Percentiles rank a stretch among this genome's conserved stretches.
These are phyloP conservation scores for Heterotilapia buettikoferi DNA, from an alignment of 2,113 vertebrate genomes.

Conservation along the genomic window DNA sequence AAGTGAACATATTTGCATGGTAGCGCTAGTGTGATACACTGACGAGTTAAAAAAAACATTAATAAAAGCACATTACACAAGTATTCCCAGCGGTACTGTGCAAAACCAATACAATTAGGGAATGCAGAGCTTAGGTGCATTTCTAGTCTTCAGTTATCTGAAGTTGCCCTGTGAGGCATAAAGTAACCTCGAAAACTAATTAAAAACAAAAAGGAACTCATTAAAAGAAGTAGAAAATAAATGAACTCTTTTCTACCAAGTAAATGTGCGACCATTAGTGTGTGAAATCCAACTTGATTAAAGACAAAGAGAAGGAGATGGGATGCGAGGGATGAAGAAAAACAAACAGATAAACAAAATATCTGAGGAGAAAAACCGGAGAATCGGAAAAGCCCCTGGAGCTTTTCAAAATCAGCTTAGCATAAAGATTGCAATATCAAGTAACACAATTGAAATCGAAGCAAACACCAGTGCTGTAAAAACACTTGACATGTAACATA, in stretches of 20 bases:
- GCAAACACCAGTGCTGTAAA: not conserved
- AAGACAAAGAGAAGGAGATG: not conserved
- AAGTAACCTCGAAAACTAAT: conserved; percentile 52
- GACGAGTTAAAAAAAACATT: conserved; percentile 24
- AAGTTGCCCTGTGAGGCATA: conserved; percentile 52
- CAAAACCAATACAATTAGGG: conserved; percentile 53
- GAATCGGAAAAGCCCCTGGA: not conserved
- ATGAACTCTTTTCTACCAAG: conserved; percentile 29
- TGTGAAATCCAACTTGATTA: conserved; percentile 52
- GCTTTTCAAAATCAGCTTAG: not conserved
- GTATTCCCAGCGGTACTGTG: conserved; percentile 32
- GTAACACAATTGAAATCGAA: not conserved
- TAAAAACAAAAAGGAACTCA: conserved; percentile 49
- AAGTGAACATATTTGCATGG: not conserved
- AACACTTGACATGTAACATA: not conserved
- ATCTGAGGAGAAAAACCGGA: not conserved
- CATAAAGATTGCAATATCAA: not conserved
- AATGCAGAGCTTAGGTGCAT: conserved; percentile 27
- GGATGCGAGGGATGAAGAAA: not conserved
- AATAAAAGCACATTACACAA: conserved; percentile 35
- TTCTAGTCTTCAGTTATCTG: conserved; percentile 25
- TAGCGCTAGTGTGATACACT: not conserved
- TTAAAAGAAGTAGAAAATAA: conserved; percentile 50
- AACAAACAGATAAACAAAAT: conserved; percentile 8
- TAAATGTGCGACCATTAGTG: conserved; percentile 20